Evolutionary conservation across 2,888 invertebrate species (phyloP).

Genomic region (Patella pellucida): DNA sequence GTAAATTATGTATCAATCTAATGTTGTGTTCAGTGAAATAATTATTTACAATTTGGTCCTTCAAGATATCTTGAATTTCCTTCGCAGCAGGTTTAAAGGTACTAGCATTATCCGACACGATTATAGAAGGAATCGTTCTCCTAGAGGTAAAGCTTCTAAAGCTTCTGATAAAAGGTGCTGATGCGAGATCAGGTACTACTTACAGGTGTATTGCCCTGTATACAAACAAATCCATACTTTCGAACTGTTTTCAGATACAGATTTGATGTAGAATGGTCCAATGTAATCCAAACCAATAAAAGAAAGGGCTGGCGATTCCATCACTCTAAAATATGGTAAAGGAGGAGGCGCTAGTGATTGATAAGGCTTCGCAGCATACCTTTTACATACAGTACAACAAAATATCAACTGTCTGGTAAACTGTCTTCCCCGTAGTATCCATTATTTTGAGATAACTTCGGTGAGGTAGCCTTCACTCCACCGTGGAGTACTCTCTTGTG

Average conservation of each 20-base stretch:
- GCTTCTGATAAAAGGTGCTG: too few relatives aligned
- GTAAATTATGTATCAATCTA: background rate
- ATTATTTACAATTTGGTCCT: background rate
- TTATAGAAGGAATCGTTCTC: too few relatives aligned
- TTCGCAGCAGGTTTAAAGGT: too few relatives aligned
- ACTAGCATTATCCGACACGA: too few relatives aligned
- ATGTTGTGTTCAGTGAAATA: background rate
- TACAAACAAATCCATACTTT: background rate
- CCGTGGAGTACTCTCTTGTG: background rate
- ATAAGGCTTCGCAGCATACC: background rate
- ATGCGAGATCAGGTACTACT: background rate
- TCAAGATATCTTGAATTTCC: background rate
- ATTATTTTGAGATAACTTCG: background rate
- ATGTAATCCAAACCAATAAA: background rate
- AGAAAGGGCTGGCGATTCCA: background rate
- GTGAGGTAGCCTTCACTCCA: background rate
- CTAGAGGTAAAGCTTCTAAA: too few relatives aligned
- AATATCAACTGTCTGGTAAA: background rate
- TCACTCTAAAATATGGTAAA: background rate
- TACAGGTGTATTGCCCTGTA: background rate
- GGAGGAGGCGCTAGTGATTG: background rate
- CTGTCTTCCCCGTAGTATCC: background rate
- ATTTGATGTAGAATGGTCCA: background rate
- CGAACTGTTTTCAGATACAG: background rate
- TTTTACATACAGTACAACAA: background rate